Percentiles rank a stretch among this genome's conserved stretches.
These are phyloP conservation scores for Agapetus fuscipes DNA, from an alignment of 2,888 invertebrate genomes.

Conservation along the genomic window DNA sequence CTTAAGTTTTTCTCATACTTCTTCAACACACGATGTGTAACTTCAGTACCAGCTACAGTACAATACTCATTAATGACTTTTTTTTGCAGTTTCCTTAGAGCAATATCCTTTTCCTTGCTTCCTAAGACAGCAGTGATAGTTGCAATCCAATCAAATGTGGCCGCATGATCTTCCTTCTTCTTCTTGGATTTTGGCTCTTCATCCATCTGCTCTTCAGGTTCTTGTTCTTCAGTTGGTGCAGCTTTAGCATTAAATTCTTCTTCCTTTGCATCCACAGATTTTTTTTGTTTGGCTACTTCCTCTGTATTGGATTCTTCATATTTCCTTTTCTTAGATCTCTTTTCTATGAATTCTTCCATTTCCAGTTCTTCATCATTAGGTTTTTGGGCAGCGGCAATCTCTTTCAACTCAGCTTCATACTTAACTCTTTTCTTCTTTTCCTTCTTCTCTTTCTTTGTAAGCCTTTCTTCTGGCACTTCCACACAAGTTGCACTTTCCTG, in stretches of 20 bases:
- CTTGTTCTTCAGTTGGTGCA: constrained; percentile 20
- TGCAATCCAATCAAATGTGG: constrained; percentile 42
- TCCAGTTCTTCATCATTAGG: no score
- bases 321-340: constrained; percentile 24
- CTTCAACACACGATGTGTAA: constrained; percentile 53
- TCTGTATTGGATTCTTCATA: constrained; percentile 5
- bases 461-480: constrained; percentile 25
- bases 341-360: constrained; percentile 26
- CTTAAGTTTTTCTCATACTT: constrained; percentile 64
- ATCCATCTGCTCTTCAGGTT: constrained; percentile 33
- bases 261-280: constrained; percentile 19
- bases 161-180: constrained; percentile 24
- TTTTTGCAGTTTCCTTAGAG: constrained; percentile 63
- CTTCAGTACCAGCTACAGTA: constrained; percentile 39
- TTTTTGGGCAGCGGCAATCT: constrained; percentile 29
- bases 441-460: constrained; percentile 39
- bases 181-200: constrained; percentile 41
- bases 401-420: constrained; percentile 37
- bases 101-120: constrained; percentile 52
- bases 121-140: constrained; percentile 41
- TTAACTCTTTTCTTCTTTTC: constrained; percentile 40
- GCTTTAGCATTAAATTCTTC: constrained; percentile 21
- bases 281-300: constrained; percentile 8
- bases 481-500: no score
- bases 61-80: constrained; percentile 61